Conservation (phyloP, 2,113 vertebrate genomes). For the Alces alces region DNA sequence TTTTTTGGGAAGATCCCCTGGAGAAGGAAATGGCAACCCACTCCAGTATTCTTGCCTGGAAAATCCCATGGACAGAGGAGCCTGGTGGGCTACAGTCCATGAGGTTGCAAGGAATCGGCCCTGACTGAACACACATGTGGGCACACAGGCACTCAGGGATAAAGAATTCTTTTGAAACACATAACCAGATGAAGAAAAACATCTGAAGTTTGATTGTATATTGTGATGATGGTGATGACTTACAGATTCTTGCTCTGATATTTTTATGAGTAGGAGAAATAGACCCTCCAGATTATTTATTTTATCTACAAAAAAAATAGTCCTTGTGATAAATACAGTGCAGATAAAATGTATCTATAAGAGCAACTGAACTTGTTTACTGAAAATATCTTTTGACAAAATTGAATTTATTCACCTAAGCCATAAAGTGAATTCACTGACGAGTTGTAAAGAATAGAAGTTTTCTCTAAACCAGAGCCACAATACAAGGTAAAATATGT, state of each 20-base stretch:
- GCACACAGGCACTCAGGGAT: fast-evolving
- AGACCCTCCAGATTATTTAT: not conserved
- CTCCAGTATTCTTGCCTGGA: not conserved
- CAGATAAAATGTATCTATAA: not conserved
- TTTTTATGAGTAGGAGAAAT: not conserved
- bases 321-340: not conserved
- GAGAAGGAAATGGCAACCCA: not conserved
- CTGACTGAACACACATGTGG: not conserved
- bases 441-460: not conserved
- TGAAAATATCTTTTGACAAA: not conserved
- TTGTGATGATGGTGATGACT: not conserved
- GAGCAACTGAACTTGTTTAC: not conserved
- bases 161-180: not conserved
- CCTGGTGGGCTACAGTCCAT: not conserved
- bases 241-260: not conserved
- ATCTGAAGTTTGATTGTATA: not conserved
- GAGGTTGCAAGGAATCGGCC: not conserved
- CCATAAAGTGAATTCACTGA: not conserved
- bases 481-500: not conserved
- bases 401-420: not conserved
- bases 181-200: not conserved
- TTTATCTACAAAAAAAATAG: not conserved
- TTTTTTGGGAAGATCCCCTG: not conserved
- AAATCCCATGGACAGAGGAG: not conserved
- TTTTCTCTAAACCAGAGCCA: not conserved